Base-by-base conservation (phyloP, 2,888 invertebrate genomes). In the Tinea semifulvella region DNA sequence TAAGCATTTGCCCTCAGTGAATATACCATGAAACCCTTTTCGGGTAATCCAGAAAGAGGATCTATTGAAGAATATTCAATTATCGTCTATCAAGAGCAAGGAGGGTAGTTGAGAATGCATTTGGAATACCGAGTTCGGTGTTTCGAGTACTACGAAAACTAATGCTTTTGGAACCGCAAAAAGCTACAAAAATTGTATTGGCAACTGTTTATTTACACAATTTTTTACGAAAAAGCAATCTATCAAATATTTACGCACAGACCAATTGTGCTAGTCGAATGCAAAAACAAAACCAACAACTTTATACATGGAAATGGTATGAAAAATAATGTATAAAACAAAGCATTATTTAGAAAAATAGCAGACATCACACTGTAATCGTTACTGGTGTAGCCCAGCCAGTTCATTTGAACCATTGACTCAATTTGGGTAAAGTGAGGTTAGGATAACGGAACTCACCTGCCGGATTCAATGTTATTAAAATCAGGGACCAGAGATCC, bases 181-280 rank as follows among this genome's bases (percentile, higher is more conserved):
- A 45, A 43, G 45, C 45, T 43, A 45, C 45, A 43, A 48, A 44
- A 45, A 45, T 48, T 45, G 48, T 45, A 46, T 35, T 44, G 48
- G 45, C 48, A 46, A 45, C 44, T 44, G 46, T 22, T 44, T 42
- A 42, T 48, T 40, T 47, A 45, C 45, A 48, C 46, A 48, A 35
- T 44, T 48, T 46, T 44, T 46, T 48, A 44, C 45, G 47, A 45
- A 47, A 45, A 45, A 47, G 47, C 47, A 47, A 44, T 42, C 25
- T 47, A 47, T 47, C 45, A 45, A 45, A 46, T 46, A 46, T 46
- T 48, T 46, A 46, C 44, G 46, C 46, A 46, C 46, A 46, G 16
- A 48, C 46, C 22, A 48, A 48, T 47, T n/a, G n/a, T n/a, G n/a
- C n/a, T n/a, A n/a, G n/a, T n/a, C n/a, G n/a, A n/a, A n/a, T n/a